phyloP scores from a whole-genome alignment of 1,140 invertebrate genomes.

The Theocolax elegans region DNA sequence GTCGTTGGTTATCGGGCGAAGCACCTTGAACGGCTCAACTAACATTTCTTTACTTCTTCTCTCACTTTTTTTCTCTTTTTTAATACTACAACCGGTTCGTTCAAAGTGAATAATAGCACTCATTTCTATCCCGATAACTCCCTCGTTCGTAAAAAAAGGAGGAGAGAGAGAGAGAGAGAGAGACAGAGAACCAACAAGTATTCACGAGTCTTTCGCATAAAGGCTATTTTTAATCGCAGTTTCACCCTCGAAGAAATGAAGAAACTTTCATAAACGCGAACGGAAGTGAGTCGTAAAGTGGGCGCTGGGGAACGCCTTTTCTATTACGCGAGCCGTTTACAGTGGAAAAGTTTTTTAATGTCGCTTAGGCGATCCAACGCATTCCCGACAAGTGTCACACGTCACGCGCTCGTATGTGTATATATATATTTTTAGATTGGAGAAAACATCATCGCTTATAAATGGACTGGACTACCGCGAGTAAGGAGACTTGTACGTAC shows the following conservation, averaged over 20 bases:
- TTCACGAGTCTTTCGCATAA: not conserved
- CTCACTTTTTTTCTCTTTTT: conserved; percentile 2
- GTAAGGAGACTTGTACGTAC: not conserved
- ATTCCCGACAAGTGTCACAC: not conserved
- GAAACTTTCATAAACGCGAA: not conserved
- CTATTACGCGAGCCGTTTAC: too few species aligned
- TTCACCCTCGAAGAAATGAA: too few species aligned
- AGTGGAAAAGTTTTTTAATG: conserved; percentile 23
- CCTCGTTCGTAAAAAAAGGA: not conserved
- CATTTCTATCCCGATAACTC: not conserved
- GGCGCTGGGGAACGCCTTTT: not conserved
- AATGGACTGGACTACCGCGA: not conserved
- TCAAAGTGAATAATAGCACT: conserved; percentile 5
- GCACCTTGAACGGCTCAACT: not conserved
- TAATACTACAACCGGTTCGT: conserved; percentile 3
- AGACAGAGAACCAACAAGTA: not conserved
- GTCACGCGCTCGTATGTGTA: not conserved
- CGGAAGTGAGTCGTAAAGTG: too few species aligned
- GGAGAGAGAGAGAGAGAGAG: not conserved
- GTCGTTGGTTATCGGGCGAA: not conserved
- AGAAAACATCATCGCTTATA: not conserved
- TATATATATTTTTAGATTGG: not conserved
- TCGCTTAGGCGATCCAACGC: not conserved
- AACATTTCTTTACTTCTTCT: too few species aligned
- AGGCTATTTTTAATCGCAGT: not conserved